Base-by-base conservation (phyloP, 2,797 vertebrate species). In the Diplodus sargus region DNA sequence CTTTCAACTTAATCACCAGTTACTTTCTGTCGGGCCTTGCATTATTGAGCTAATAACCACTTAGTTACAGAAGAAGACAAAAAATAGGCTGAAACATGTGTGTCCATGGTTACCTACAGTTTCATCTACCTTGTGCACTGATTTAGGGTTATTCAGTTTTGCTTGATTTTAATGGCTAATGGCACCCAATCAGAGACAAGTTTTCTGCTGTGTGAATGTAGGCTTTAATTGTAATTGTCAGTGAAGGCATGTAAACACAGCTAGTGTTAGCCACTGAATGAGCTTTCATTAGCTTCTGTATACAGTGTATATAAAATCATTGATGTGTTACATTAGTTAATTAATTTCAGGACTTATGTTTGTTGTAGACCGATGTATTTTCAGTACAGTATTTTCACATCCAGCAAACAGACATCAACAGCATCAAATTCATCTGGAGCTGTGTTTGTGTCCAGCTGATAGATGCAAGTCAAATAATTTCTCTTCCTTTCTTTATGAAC, bases 51-150 rank as follows among this genome's bases (percentile, higher is more conserved):
- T 39, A 64, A 53, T 51, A 34, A 23, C 18, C 10, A 58, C 22
- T 65, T 18, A 54, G 11, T 2, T 13, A 67, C 13, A 42, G 43
- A 76, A 13, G 22, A 45, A 39, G 8, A 56, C 28, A 70, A 48
- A 17, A 11, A 4, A 3, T 20, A 48, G 30, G 34, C 11, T 13
- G 17, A 64, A 23, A 45, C 25, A 59, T 56, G 48, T 25, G 43
- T 77, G 70, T 18, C 59, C 25, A 56, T 77, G 64, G 69, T 42
- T 56, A 73, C 30, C 43, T 28, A 42, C 28, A 22, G n/a, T 52
- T 59, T n/a, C 34, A 16, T n/a, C 7, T 51, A 34, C 28, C 1
- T 43, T 48, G 10, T 13, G 48, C 54, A 47, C 4, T 63, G 51
- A 63, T 57, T 68, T 34, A 18, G 5, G 15, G 22, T 54, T 56